These are phyloP conservation scores for Crossaster papposus DNA, from an alignment of 53 echinoderm and acorn worm genomes.

Conservation along the genomic window DNA sequence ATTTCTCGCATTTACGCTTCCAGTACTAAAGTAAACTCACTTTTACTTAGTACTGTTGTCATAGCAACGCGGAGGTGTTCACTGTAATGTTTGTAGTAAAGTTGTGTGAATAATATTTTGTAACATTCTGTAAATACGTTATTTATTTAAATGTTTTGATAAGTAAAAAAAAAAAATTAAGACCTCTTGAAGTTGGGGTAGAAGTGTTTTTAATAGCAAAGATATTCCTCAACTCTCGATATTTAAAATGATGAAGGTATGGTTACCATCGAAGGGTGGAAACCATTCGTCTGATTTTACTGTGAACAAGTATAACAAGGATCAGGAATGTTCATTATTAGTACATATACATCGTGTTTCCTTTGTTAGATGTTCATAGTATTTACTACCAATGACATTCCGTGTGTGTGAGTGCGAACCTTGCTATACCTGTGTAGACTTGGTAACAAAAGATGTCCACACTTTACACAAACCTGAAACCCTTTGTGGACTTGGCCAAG, in stretches of 20 bases:
- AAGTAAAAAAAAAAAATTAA: neutral
- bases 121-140: conserved; percentile 52
- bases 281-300: neutral
- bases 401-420: no score
- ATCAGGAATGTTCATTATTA: no score
- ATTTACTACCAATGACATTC: neutral
- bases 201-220: neutral
- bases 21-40: neutral
- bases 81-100: conserved; percentile 10
- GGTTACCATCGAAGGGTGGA: neutral
- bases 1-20: neutral
- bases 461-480: no score
- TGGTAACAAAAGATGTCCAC: no score
- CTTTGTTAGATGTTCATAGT: no score
- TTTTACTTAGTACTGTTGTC: neutral
- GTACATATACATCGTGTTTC: no score
- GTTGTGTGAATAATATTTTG: conserved; percentile 37
- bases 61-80: neutral
- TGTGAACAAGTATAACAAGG: no score
- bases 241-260: neutral
- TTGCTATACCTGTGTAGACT: no score
- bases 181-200: neutral
- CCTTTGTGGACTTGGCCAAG: no score
- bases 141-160: conserved; percentile 31
- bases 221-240: neutral